Evolutionary conservation across 2,797 vertebrate species (phyloP).

Genomic region (Enteromius unitaeniatus): DNA sequence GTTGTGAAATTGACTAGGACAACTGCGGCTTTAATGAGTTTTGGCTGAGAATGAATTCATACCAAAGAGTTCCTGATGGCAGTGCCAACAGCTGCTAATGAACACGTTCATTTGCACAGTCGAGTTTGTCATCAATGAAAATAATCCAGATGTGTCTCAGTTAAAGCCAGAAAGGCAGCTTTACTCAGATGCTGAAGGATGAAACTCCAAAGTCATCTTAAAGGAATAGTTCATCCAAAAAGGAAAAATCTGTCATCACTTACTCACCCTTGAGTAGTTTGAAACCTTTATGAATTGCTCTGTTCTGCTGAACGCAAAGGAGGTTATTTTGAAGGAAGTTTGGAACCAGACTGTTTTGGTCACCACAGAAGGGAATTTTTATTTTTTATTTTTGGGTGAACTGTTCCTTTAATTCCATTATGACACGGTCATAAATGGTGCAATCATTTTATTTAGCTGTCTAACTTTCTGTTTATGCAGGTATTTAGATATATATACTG

Average conservation of each 20-base stretch:
- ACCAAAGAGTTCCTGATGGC: constrained; percentile 24
- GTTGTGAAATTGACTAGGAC: constrained; percentile 14
- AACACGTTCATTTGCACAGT: constrained; percentile 38
- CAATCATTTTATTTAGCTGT: not conserved
- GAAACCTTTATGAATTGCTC: no score
- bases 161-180: constrained; percentile 2
- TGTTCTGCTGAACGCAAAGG: no score
- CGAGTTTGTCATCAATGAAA: constrained; percentile 31
- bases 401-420: no score
- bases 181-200: not conserved
- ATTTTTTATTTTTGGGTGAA: no score
- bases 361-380: no score
- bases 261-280: no score
- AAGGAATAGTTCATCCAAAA: no score
- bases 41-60: constrained; percentile 23
- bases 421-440: no score
- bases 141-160: not conserved
- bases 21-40: constrained; percentile 33
- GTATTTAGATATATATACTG: no score
- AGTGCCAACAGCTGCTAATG: constrained; percentile 14
- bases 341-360: no score
- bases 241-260: no score
- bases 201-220: not conserved
- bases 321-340: no score
- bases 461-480: not conserved